phyloP scores from a whole-genome alignment of 2,888 invertebrate species.

The Cybosia mesomella region DNA sequence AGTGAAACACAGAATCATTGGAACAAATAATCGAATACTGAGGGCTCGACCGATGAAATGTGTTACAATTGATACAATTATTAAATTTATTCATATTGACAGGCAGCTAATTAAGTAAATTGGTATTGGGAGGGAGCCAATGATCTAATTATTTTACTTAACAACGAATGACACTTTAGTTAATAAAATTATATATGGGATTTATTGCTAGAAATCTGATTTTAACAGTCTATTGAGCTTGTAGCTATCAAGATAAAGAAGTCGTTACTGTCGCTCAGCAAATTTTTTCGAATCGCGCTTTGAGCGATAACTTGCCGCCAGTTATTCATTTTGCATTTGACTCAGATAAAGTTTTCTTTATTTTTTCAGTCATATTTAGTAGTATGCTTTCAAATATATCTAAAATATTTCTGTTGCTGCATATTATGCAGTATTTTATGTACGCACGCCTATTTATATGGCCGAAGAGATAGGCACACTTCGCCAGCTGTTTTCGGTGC shows the following conservation, averaged over 20 bases:
- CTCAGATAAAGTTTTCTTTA: constrained; percentile 56
- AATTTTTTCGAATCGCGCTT: constrained; percentile 56
- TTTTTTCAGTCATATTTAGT: too few species aligned
- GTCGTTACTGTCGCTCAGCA: constrained; percentile 58
- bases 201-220: constrained; percentile 45
- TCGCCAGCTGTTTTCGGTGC: background rate
- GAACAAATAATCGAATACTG: constrained; percentile 59
- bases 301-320: constrained; percentile 55
- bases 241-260: constrained; percentile 66
- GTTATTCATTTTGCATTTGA: constrained; percentile 71
- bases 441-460: background rate
- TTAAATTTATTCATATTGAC: constrained; percentile 40
- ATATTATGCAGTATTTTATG: background rate
- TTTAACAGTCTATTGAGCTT: constrained; percentile 42
- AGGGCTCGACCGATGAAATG: constrained; percentile 43
- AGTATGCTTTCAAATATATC: background rate
- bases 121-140: constrained; percentile 8
- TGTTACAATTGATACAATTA: constrained; percentile 44
- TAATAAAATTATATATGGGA: constrained; percentile 22
- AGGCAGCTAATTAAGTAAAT: constrained; percentile 32
- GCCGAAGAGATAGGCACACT: background rate
- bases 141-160: constrained; percentile 7
- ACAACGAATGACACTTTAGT: constrained; percentile 15
- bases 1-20: constrained; percentile 82
- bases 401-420: background rate